Base-by-base conservation (phyloP, 2,113 vertebrate species). In the Sakesphorus luctuosus region DNA sequence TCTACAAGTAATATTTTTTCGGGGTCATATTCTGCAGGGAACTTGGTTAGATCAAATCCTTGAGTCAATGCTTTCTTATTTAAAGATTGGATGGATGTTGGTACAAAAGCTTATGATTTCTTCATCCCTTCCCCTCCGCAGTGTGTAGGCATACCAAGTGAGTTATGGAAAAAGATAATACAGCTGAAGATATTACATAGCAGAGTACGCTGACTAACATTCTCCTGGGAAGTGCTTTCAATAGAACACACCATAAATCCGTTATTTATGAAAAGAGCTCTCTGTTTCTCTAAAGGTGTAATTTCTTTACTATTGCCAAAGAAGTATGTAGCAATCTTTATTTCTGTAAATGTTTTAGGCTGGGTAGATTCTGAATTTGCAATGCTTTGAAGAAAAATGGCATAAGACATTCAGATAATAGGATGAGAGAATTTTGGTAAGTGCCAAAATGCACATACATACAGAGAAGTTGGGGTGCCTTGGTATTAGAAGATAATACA, bases 1-100 rank as follows among this genome's bases (percentile, higher is more conserved):
- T 87, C 82, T 95, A 90, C 79, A 92, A 95, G 91, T 82, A 75
- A 86, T 92, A 87, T 95, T 94, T 93, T 92, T 87, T 79, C 84
- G 90, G 91, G 80, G 74, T 87, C 50, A 8, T 77, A 87, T 93
- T 96, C 85, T 94, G 24, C 5, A 5, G 59, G 49, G 72, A 88
- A 26, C 38, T 86, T 50, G 28, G 47, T 86, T 93, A 85, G 74
- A 33, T 94, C 78, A 84, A 84, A 87, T 76, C 55, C 43, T 72
- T 59, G 79, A 87, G 46, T 79, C 75, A 23, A 20, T 84, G 83
- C 11, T 56, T 89, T 66, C 47, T 81, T 93, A 59, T 58, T 93
- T 78, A 83, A 78, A 59, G 93, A 18, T 62, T 83, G 38, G 16
- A 36, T 68, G 33, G 28, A 46, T 78, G 11, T 33, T 62, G 46